Conservation (phyloP, 2,888 invertebrate species). For the Xanthorhoe designata region DNA sequence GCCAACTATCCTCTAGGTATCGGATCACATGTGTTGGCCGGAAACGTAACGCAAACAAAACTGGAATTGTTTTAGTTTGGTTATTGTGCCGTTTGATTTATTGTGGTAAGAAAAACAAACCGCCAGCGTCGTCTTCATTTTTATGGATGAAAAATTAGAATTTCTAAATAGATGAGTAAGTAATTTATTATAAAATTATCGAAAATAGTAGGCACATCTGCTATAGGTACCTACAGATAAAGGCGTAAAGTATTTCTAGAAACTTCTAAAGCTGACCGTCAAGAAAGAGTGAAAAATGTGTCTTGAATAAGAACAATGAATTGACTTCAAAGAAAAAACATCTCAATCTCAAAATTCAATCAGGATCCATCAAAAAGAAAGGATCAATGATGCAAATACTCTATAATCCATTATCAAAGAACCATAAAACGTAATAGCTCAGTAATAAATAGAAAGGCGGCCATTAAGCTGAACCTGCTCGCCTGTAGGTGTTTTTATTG, state of each 20-base stretch:
- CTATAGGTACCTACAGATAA: background rate
- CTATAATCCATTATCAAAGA: constrained; percentile 36
- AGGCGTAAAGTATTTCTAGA: background rate
- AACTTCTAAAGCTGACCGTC: background rate
- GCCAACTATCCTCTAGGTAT: constrained; percentile 51
- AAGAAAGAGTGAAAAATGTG: background rate
- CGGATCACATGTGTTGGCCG: constrained; percentile 68
- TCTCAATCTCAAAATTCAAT: background rate
- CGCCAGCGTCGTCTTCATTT: constrained; percentile 66
- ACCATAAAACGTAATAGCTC: constrained; percentile 38
- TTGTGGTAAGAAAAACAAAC: constrained; percentile 55
- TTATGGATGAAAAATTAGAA: constrained; percentile 32
- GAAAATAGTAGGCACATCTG: background rate
- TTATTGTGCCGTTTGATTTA: constrained; percentile 61
- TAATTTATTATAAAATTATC: constrained; percentile 4
- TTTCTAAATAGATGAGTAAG: constrained; percentile 10
- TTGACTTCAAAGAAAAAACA: background rate
- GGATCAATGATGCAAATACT: constrained; percentile 41
- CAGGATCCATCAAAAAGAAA: constrained; percentile 14
- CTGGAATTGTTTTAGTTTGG: constrained; percentile 66
- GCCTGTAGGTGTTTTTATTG: constrained; percentile 49
- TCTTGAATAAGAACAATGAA: background rate
- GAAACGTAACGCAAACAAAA: constrained; percentile 75
- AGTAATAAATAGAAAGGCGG: constrained; percentile 49
- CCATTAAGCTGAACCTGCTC: constrained; percentile 46